These are phyloP conservation scores for Falco naumanni DNA, from an alignment of 2,797 vertebrate genomes.

Conservation along the genomic window DNA sequence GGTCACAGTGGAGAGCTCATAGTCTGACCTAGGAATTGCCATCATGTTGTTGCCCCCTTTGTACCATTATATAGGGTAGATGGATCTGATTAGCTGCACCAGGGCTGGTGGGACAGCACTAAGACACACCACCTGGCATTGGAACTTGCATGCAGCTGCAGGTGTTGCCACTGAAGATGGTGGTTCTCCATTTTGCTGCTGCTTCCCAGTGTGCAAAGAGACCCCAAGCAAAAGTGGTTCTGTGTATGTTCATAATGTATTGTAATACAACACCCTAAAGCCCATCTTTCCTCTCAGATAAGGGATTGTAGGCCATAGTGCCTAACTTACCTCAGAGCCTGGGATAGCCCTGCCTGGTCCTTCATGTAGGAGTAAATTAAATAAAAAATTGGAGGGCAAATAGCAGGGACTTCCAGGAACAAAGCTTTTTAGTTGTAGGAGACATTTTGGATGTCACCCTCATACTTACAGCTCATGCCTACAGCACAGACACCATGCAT, in stretches of 20 bases:
- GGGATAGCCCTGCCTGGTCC: background rate
- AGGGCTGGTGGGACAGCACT: background rate
- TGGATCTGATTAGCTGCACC: background rate
- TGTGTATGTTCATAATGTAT: background rate
- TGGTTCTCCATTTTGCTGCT: background rate
- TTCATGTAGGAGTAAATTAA: background rate
- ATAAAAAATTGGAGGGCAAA: background rate
- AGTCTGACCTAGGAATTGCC: background rate
- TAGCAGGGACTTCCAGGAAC: background rate
- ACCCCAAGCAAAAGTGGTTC: background rate
- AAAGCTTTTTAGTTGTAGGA: background rate
- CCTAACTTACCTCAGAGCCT: background rate
- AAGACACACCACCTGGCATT: accelerated
- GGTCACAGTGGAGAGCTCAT: accelerated
- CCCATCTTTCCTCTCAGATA: background rate
- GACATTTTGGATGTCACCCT: background rate
- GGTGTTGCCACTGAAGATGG: background rate
- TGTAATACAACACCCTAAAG: background rate
- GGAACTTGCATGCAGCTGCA: background rate
- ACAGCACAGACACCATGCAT: background rate
- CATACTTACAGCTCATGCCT: background rate
- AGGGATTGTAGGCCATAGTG: background rate
- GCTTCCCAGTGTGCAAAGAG: background rate
- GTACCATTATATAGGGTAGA: accelerated
- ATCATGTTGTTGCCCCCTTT: background rate